A percentile compares a stretch with the other conserved stretches of the same genome.
phyloP scores from a whole-genome alignment of 2,113 vertebrate species.

The Nothocercus nigrocapillus region DNA sequence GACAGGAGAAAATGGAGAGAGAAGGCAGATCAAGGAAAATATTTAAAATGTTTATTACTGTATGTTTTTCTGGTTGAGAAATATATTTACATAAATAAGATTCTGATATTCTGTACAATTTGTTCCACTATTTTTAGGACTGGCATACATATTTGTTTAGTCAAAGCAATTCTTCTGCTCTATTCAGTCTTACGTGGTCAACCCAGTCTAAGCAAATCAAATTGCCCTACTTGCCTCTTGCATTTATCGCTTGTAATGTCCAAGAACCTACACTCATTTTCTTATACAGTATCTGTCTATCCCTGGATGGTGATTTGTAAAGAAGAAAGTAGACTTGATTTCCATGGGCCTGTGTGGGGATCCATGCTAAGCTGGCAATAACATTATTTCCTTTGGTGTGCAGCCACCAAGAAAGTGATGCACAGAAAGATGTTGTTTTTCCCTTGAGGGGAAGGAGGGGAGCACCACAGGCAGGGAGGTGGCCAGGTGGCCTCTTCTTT shows the following conservation, averaged over 20 bases:
- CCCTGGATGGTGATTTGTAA: not conserved
- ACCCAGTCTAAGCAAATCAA: conserved; percentile 16
- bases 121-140: not conserved
- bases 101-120: not conserved
- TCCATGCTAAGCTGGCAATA: not conserved
- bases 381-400: not conserved
- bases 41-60: conserved; percentile 12
- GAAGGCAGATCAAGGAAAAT: conserved; percentile 5
- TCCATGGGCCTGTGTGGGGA: conserved; percentile 2
- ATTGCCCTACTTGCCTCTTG: conserved; percentile 29
- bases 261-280: conserved; percentile 13
- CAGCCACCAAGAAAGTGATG: not conserved
- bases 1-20: not conserved
- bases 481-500: not conserved
- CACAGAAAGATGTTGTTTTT: not conserved
- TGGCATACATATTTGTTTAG: conserved; percentile 36
- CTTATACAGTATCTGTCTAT: not conserved
- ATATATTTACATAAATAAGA: conserved; percentile 37
- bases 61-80: conserved; percentile 31
- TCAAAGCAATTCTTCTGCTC: conserved; percentile 50
- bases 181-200: conserved; percentile 18
- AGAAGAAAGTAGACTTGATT: conserved; percentile 1
- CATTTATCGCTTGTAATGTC: conserved; percentile 39
- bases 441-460: not conserved
- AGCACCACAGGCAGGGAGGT: not conserved